phyloP scores from a whole-genome alignment of 2,888 invertebrate genomes.

The Ophion ventricosus region DNA sequence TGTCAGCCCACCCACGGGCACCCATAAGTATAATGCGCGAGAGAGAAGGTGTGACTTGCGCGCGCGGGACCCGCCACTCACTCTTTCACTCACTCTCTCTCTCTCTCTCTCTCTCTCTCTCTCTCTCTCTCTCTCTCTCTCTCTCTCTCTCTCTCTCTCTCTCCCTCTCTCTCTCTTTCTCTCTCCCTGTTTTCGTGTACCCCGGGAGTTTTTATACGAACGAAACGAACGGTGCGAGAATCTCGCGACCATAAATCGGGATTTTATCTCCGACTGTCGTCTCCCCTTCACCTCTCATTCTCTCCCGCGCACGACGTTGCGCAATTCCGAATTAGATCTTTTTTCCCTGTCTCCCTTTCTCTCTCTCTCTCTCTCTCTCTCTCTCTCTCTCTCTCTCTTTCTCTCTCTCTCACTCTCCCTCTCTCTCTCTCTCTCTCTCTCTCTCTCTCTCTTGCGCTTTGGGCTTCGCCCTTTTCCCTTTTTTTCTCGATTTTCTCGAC shows the following conservation, averaged over 20 bases:
- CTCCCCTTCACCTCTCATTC: slow-evolving; percentile 68
- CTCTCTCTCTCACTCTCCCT: background rate
- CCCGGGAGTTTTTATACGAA: slow-evolving; percentile 51
- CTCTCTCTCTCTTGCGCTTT: background rate
- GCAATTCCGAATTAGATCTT: slow-evolving; percentile 79
- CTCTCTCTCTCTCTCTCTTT: slow-evolving; percentile 26
- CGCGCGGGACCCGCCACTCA: background rate
- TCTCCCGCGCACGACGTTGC: slow-evolving; percentile 73
- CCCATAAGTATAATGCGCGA: slow-evolving; percentile 82
- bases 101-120: slow-evolving; percentile 3
- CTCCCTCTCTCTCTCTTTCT: no score
- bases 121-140: slow-evolving; percentile 22
- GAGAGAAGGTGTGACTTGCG: slow-evolving; percentile 54
- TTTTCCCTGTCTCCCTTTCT: slow-evolving; percentile 50
- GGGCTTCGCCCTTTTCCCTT: background rate
- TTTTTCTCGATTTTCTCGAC: slow-evolving; percentile 4
- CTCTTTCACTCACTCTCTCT: background rate
- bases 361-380: background rate
- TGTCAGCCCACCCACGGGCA: slow-evolving; percentile 81
- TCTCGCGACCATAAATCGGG: slow-evolving; percentile 80
- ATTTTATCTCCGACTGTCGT: slow-evolving; percentile 80
- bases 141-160: background rate
- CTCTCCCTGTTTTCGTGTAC: slow-evolving; percentile 33
- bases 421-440: slow-evolving; percentile 28
- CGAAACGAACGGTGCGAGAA: slow-evolving; percentile 64